Conservation (phyloP, 2,888 invertebrate genomes). For the Tortrix viridana region DNA sequence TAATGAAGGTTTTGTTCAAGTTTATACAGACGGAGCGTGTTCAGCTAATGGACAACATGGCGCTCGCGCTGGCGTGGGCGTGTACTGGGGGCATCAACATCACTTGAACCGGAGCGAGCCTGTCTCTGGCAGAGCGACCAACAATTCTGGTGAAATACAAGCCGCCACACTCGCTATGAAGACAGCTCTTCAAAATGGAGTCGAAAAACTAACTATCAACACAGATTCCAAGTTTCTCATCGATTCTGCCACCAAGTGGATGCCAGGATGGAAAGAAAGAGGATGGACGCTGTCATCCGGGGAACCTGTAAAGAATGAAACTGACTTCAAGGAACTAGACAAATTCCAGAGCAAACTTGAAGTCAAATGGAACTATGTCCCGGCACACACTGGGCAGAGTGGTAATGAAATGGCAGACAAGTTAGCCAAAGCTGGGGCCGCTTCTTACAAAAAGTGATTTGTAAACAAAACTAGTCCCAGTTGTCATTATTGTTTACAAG, state of each 20-base stretch:
- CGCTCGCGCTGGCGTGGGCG: conserved; percentile 95
- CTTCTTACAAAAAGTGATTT: conserved; percentile 54
- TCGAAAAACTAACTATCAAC: conserved; percentile 89
- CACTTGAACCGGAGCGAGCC: conserved; percentile 91
- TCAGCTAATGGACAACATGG: conserved; percentile 89
- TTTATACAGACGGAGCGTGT: conserved; percentile 98
- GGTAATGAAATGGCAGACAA: conserved; percentile 97
- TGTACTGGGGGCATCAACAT: conserved; percentile 93
- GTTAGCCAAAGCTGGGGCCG: conserved; percentile 91
- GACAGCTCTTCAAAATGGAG: conserved; percentile 86
- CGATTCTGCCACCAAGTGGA: conserved; percentile 93
- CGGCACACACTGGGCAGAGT: conserved; percentile 91
- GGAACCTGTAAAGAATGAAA: conserved; percentile 92
- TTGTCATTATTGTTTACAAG: no score
- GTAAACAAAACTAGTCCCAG: background rate
- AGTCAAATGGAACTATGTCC: conserved; percentile 93
- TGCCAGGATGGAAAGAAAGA: conserved; percentile 93
- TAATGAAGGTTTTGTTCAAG: conserved; percentile 78
- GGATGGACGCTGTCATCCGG: conserved; percentile 92
- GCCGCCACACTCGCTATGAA: conserved; percentile 92
- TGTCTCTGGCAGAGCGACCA: conserved; percentile 93
- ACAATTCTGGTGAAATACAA: conserved; percentile 98
- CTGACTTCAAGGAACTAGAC: conserved; percentile 92
- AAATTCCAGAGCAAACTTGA: conserved; percentile 83
- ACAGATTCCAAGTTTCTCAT: conserved; percentile 98